Conservation (phyloP, 35 echinoderm and acorn worm species). For the Amphiura filiformis region DNA sequence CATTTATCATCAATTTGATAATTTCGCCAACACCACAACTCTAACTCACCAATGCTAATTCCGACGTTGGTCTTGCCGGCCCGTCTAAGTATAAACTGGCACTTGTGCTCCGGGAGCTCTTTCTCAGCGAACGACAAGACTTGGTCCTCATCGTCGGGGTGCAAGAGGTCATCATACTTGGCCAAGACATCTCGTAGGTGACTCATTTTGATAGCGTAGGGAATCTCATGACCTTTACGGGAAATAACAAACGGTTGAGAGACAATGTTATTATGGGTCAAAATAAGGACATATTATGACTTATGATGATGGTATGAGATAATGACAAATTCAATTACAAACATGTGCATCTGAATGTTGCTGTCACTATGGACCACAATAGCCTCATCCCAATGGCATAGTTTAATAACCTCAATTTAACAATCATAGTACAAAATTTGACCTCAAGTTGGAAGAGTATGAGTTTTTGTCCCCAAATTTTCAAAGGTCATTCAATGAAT, state of each 20-base stretch:
- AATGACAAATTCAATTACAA: background rate
- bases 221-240: slow-evolving; percentile 83
- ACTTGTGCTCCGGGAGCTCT: slow-evolving; percentile 60
- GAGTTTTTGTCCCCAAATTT: no score
- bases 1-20: no score
- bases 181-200: slow-evolving; percentile 75
- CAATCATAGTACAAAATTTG: no score
- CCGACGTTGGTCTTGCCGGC: slow-evolving; percentile 38
- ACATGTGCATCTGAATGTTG: no score
- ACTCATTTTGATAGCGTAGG: slow-evolving; percentile 89
- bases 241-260: background rate
- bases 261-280: slow-evolving; percentile 2
- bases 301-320: no score
- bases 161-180: slow-evolving; percentile 52
- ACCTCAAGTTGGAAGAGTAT: no score
- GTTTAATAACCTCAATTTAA: no score
- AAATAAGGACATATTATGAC: no score
- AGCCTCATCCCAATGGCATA: no score
- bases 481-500: no score
- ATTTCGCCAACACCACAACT: background rate
- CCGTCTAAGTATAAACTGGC: slow-evolving; percentile 81
- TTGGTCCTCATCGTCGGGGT: slow-evolving; percentile 56
- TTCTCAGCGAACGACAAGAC: slow-evolving; percentile 66
- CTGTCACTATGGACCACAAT: no score
- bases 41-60: slow-evolving; percentile 57